Evolutionary conservation across 2,888 invertebrate species (phyloP).

Genomic region (Coremacera marginata): DNA sequence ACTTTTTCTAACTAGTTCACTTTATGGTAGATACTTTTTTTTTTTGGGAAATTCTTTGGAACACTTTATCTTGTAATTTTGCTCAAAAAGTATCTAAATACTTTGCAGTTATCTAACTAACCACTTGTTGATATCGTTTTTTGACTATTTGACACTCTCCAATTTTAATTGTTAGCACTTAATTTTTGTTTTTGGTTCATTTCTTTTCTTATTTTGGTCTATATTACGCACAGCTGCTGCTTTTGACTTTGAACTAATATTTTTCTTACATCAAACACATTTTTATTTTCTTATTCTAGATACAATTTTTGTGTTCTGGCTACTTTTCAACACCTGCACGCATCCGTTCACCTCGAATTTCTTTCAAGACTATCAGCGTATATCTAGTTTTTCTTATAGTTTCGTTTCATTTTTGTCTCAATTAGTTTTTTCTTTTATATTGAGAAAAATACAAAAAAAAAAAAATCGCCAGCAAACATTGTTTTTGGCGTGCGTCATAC

Average conservation of each 20-base stretch:
- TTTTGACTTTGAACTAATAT: background rate
- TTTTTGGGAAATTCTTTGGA: background rate
- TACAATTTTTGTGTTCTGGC: background rate
- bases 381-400: too few species aligned
- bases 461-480: conserved; percentile 38
- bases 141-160: background rate
- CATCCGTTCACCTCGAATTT: background rate
- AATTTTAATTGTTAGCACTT: background rate
- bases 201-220: background rate
- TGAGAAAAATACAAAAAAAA: too few species aligned
- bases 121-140: too few species aligned
- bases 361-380: background rate
- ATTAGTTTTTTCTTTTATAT: too few species aligned
- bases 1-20: background rate
- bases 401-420: too few species aligned
- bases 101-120: too few species aligned
- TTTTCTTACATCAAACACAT: background rate
- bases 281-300: background rate
- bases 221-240: background rate
- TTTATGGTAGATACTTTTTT: background rate
- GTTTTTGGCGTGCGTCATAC: conserved; percentile 16
- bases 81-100: too few species aligned
- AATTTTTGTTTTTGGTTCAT: background rate
- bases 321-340: background rate
- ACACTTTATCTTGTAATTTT: background rate